These are phyloP conservation scores for Dusona sp. DNA, from an alignment of 2,888 invertebrate species.

Conservation along the genomic window DNA sequence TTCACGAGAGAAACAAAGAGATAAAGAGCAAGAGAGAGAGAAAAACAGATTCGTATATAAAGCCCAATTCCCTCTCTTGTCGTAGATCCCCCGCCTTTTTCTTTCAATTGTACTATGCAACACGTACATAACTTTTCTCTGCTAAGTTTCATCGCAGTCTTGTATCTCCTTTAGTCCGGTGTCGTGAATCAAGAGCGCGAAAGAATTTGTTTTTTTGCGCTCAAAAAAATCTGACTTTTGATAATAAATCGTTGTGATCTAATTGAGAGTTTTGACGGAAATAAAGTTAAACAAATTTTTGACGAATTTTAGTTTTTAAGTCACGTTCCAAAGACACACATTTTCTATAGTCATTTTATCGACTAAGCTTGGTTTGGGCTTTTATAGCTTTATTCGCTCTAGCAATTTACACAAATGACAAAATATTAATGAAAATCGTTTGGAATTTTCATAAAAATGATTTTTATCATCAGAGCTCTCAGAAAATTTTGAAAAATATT, in stretches of 20 bases:
- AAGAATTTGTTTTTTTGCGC: background rate
- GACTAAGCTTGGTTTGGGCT: background rate
- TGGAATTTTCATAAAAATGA: background rate
- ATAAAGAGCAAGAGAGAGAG: background rate
- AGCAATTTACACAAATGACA: background rate
- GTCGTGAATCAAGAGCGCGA: background rate
- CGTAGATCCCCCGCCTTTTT: conserved; percentile 18
- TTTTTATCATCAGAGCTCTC: background rate
- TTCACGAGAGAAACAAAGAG: background rate
- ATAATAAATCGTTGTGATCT: background rate
- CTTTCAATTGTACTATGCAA: conserved; percentile 1
- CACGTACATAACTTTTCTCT: background rate
- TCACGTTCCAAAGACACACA: background rate
- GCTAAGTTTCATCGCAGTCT: background rate
- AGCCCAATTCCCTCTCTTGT: conserved; percentile 2
- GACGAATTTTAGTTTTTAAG: background rate
- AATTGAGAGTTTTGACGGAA: background rate
- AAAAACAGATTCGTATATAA: background rate
- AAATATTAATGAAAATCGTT: background rate
- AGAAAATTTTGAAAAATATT: background rate
- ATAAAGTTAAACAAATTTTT: background rate
- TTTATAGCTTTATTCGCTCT: background rate
- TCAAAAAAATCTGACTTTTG: background rate
- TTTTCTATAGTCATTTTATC: background rate
- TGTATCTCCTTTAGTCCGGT: background rate